Base-by-base conservation (phyloP, 2,113 vertebrate species). In the Casuarius casuarius region DNA sequence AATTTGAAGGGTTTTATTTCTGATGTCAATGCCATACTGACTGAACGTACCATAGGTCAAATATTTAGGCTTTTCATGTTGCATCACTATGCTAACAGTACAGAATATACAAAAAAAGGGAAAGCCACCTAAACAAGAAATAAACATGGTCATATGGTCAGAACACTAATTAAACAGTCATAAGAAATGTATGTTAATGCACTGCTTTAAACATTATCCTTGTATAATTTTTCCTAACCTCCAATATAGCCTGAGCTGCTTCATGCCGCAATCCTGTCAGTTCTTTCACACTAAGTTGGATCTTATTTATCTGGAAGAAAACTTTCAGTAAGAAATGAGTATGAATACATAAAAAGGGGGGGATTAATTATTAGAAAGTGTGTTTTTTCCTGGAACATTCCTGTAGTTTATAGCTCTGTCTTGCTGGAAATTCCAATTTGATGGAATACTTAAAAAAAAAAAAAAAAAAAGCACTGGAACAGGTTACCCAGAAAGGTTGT, bases 141-240 rank as follows among this genome's bases (percentile, higher is more conserved):
- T 33, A 31, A 44, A 40, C 1, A 1, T 29, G 9, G 2, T 23
- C 4, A 7, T 52, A 10, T 19, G 51, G 1, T 54, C 77, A 18
- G 25, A 65, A 42, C 3, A 42, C 8, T 54, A 42, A 68, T 16
- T 31, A 40, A 88, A 56, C 5, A 67, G 25, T 25, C 7, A 28
- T 8, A 54, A 91, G 35, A 77, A 46, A 46, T 7, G 22, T 13
- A 52, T 6, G 18, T 2, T 40, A 46, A 42, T 20, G 4, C 15
- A 35, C 18, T 82, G 3, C 5, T 66, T 49, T 79, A 22, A 74
- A 56, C 42, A 13, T 23, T 25, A 44, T 4, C 3, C 29, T 11
- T 44, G 14, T 14, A 38, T 16, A 1, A 17, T 33, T 68, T 62
- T 51, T 58, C 5, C 10, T 51, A 28, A 40, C 33, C 5, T 82